Evolutionary conservation across 2,113 vertebrate genomes (phyloP).

Genomic region (Herpailurus yagouaroundi): DNA sequence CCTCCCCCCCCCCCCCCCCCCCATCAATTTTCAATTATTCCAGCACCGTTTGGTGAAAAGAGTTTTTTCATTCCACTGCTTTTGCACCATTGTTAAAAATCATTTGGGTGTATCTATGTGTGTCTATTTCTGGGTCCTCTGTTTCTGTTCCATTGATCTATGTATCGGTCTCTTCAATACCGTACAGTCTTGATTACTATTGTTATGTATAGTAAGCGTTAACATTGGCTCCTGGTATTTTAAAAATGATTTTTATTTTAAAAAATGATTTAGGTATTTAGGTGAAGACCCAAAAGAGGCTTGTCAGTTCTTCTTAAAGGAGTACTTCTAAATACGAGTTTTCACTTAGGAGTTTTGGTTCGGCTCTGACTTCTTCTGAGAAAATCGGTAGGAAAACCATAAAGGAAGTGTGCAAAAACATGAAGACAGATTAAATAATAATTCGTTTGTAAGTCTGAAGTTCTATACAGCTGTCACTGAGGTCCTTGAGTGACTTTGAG

Average conservation of each 20-base stretch:
- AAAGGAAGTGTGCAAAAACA: conserved; percentile 2
- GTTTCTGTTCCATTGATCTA: background rate
- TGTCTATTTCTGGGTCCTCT: background rate
- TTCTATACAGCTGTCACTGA: background rate
- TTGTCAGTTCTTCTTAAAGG: background rate
- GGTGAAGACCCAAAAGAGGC: background rate
- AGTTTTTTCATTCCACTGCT: background rate
- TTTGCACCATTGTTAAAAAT: conserved; percentile 17
- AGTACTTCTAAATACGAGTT: background rate
- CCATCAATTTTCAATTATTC: background rate
- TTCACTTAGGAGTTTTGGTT: background rate
- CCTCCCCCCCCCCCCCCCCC: too few species aligned
- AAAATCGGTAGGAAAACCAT: background rate
- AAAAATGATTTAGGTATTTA: background rate
- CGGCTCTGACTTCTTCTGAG: background rate
- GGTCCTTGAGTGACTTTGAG: background rate
- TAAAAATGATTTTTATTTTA: background rate
- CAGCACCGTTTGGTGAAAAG: background rate
- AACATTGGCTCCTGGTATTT: background rate
- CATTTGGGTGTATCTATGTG: background rate
- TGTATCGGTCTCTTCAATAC: background rate
- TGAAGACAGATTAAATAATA: background rate
- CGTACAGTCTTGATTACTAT: background rate
- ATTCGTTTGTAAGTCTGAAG: background rate
- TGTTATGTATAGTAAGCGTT: background rate